Evolutionary conservation across 2,888 invertebrate species (phyloP).

Genomic region (Cheilosia soror): DNA sequence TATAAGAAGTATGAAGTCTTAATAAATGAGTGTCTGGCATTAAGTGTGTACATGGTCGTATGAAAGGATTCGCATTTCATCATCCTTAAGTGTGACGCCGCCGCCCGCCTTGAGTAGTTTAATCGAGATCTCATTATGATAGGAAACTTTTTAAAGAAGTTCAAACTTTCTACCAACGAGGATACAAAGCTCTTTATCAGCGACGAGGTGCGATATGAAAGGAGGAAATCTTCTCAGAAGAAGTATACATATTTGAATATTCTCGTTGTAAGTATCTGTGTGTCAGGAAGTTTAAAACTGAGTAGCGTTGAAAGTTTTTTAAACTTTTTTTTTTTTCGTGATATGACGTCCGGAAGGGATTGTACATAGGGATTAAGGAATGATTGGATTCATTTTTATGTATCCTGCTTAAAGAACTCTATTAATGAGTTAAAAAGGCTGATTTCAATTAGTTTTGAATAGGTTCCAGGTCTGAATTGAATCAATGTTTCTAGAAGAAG

Average conservation of each 20-base stretch:
- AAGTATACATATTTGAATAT: neutral
- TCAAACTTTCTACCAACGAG: constrained; percentile 47
- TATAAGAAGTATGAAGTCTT: neutral
- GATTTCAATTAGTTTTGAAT: too few relatives aligned
- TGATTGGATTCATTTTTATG: too few relatives aligned
- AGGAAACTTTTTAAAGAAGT: constrained; percentile 51
- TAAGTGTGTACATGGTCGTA: neutral
- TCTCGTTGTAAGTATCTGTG: too few relatives aligned
- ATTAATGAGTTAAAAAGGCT: too few relatives aligned
- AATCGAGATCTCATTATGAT: constrained; percentile 61
- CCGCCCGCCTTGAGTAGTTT: constrained; percentile 42
- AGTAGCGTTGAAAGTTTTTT: too few relatives aligned
- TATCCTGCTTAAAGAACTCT: too few relatives aligned
- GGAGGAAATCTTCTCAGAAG: constrained; percentile 20
- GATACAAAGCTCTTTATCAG: constrained; percentile 36
- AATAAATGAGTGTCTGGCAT: neutral
- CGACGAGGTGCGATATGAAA: neutral
- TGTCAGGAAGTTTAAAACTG: too few relatives aligned
- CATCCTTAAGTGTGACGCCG: constrained; percentile 35
- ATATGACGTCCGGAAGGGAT: too few relatives aligned
- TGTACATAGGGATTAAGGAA: too few relatives aligned
- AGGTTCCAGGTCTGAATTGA: too few relatives aligned
- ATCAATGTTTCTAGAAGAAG: too few relatives aligned
- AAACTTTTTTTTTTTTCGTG: too few relatives aligned
- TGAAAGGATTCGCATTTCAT: constrained; percentile 41